Conservation (phyloP, 2,888 invertebrate genomes). For the Craniophora ligustri region DNA sequence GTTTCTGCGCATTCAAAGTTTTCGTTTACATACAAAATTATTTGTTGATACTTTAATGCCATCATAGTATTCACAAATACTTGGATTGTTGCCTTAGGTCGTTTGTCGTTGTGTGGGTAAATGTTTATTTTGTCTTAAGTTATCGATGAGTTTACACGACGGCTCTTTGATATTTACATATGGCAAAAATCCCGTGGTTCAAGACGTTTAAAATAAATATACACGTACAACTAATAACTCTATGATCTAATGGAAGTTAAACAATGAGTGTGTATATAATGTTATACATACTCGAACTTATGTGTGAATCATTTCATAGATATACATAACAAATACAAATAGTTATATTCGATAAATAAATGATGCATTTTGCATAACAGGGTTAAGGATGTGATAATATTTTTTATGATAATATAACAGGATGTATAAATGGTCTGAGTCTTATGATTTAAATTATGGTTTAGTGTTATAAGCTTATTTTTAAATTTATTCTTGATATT, state of each 20-base stretch:
- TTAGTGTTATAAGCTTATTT: background rate
- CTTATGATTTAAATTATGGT: background rate
- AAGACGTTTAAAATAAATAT: conserved; percentile 45
- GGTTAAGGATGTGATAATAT: conserved; percentile 4
- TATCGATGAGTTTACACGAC: conserved; percentile 60
- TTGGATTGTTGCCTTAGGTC: conserved; percentile 35
- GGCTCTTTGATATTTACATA: conserved; percentile 60
- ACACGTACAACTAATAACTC: conserved; percentile 43
- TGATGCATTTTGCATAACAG: conserved; percentile 6
- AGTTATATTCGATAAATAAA: conserved; percentile 16
- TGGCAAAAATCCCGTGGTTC: conserved; percentile 47
- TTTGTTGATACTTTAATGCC: conserved; percentile 44
- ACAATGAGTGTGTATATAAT: conserved; percentile 29
- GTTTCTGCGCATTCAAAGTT: conserved; percentile 25
- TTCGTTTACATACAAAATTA: conserved; percentile 37
- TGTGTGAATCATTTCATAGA: conserved; percentile 9
- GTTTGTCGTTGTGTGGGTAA: conserved; percentile 65
- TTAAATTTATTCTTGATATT: background rate
- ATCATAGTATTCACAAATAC: conserved; percentile 40
- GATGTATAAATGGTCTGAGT: background rate
- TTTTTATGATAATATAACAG: conserved; percentile 12
- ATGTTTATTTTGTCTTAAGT: conserved; percentile 63
- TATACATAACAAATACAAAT: too few relatives aligned
- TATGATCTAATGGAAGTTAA: conserved; percentile 49
- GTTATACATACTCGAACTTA: conserved; percentile 21